Evolutionary conservation across 2,888 invertebrate genomes (phyloP), one percentile per base, ranked within the genome.

Genomic region (Brachyptera putata): DNA sequence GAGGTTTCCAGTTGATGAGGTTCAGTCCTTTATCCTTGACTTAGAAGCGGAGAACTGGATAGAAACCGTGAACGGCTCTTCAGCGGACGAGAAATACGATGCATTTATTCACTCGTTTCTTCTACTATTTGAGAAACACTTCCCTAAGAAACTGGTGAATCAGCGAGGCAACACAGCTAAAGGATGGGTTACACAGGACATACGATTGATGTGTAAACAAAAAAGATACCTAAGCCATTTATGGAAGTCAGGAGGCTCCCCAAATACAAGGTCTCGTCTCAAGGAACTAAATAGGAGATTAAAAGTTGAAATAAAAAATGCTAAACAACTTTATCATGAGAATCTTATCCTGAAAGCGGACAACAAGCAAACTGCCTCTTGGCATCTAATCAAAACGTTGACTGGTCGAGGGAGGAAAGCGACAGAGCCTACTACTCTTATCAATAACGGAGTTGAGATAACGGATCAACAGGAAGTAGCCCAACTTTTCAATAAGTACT

Each of bases 151-250:
- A 48, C 24, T 22, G 11, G 24, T 13, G 9, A 9, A 24, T 5
- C 11, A 9, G 3, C 7, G 24, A 48, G 3, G 7, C 13, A 16
- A 16, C 37, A 37, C 11, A 9, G 25, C n/a, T n/a, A 25, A 48
- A 24, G 48, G 48, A 48, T 48, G 48, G 48, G 22, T 48, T 14
- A 48, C 48, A 7, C 48, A n/a, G n/a, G n/a, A 13, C 13, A 37
- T 37, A 37, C 13, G 24, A 48, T 24, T 24, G n/a, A 48, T 18
- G n/a, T 22, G 48, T 14, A 48, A 21, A 22, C 21, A n/a, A n/a
- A 48, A 48, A 48, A 21, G 48, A 48, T 25, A 24, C 25, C 21
- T 48, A 9, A 21, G 48, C 24, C 22, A 24, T 48, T 25, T 24
- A 21, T 9, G 3, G n/a, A 48, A 48, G 25, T 24, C 21, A 21